A percentile compares a stretch with the other conserved stretches of the same genome.
phyloP scores from a whole-genome alignment of 2,797 vertebrate genomes.

The Phyllotis vaccarum region DNA sequence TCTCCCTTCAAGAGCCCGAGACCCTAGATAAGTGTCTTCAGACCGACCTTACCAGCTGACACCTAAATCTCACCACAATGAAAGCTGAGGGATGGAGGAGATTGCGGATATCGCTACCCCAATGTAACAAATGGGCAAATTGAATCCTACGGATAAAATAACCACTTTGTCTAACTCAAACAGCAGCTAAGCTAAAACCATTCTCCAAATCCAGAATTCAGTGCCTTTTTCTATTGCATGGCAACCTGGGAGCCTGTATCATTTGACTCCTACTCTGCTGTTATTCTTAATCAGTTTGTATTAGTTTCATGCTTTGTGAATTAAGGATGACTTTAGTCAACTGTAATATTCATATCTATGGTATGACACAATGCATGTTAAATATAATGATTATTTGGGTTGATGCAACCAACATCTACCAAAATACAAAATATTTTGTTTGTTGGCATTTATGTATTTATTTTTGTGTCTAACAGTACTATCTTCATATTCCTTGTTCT shows the following conservation, averaged over 20 bases:
- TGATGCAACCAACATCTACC: background rate
- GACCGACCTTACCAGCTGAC: too few relatives aligned
- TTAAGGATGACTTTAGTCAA: background rate
- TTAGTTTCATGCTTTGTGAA: background rate
- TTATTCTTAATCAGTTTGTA: background rate
- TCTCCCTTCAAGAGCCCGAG: too few relatives aligned
- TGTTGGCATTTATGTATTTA: background rate
- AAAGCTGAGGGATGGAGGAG: background rate
- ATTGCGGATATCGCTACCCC: background rate
- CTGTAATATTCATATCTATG: background rate
- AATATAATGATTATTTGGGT: slow-evolving; percentile 30
- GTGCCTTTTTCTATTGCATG: too few relatives aligned
- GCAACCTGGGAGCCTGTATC: background rate
- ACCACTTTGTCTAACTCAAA: background rate
- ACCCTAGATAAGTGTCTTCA: too few relatives aligned
- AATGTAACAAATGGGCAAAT: background rate
- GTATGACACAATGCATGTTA: background rate
- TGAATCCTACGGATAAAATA: background rate
- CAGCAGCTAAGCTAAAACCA: background rate
- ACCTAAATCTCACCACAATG: too few relatives aligned
- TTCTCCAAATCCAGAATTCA: background rate
- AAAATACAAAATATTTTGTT: background rate
- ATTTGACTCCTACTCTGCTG: background rate
- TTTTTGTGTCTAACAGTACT: background rate
- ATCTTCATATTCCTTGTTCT: background rate